Conservation (phyloP, 2,888 invertebrate genomes). For the Drosophila testacea region DNA sequence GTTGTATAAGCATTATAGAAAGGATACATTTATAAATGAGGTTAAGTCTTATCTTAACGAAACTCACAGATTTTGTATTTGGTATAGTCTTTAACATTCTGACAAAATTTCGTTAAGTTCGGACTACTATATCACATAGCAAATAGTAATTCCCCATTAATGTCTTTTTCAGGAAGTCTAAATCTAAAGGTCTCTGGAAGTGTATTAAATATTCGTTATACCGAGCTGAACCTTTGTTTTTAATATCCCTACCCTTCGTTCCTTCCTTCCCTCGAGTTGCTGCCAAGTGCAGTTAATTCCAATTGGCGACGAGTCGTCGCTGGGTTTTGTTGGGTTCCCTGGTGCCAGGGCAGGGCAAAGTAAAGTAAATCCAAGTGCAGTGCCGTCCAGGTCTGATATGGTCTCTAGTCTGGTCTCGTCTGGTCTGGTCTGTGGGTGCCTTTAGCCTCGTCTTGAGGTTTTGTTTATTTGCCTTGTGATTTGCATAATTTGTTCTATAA, state of each 20-base stretch:
- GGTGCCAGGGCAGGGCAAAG: slow-evolving; percentile 9
- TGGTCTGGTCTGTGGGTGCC: slow-evolving; percentile 22
- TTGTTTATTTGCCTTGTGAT: slow-evolving; percentile 73
- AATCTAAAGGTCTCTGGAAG: no score
- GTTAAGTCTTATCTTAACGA: no score
- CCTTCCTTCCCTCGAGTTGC: slow-evolving; percentile 14
- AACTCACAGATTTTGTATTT: no score
- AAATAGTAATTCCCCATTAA: no score
- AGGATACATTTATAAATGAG: no score
- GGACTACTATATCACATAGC: no score
- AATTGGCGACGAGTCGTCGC: slow-evolving; percentile 72
- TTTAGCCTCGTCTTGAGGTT: slow-evolving; percentile 62
- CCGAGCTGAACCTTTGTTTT: no score
- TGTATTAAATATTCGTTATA: no score
- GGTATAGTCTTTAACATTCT: no score
- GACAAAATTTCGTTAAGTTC: no score
- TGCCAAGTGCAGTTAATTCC: slow-evolving; percentile 79
- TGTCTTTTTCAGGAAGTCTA: no score
- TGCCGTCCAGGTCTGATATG: not conserved
- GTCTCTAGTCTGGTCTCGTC: not conserved
- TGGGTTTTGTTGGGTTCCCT: slow-evolving; percentile 25
- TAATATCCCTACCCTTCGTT: not conserved
- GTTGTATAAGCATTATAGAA: no score
- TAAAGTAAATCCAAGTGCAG: not conserved
- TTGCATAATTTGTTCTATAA: slow-evolving; percentile 82